Evolutionary conservation across 2,888 invertebrate genomes (phyloP).

Genomic region (Salpingus planirostris): DNA sequence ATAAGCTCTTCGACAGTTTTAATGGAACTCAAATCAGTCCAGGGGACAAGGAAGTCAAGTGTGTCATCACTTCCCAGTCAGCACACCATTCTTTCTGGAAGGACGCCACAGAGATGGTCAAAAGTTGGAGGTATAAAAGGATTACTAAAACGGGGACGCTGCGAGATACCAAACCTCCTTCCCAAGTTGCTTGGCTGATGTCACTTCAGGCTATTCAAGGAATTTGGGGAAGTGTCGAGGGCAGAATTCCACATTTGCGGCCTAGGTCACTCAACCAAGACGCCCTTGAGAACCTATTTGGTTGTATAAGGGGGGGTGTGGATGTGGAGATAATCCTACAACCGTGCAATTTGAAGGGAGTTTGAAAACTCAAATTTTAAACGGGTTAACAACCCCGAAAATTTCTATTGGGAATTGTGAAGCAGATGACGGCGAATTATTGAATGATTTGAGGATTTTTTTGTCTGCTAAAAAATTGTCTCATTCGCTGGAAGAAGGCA

Average conservation of each 20-base stretch:
- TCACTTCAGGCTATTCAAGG: conserved; percentile 6
- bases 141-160: conserved; percentile 7
- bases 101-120: conserved; percentile 5
- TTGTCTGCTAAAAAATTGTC: conserved; percentile 1
- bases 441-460: conserved; percentile 5
- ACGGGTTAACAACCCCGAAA: conserved; percentile 7
- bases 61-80: conserved; percentile 4
- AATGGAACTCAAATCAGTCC: conserved; percentile 7
- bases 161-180: conserved; percentile 8
- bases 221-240: conserved; percentile 8
- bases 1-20: conserved; percentile 13
- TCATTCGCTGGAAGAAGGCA: neutral
- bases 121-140: conserved; percentile 8
- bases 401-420: conserved; percentile 11
- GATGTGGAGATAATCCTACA: conserved; percentile 16
- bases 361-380: conserved; percentile 16
- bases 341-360: conserved; percentile 13
- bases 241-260: conserved; percentile 4
- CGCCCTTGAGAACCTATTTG: conserved; percentile 17
- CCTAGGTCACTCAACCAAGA: conserved; percentile 17
- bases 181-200: conserved; percentile 12
- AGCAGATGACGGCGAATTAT: conserved; percentile 7
- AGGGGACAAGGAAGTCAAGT: conserved; percentile 10
- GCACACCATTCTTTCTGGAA: conserved; percentile 8
- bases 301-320: conserved; percentile 14